Evolutionary conservation across 2,113 vertebrate species (phyloP), one percentile per base, ranked within the genome.

Genomic region (Trogon surrucura): DNA sequence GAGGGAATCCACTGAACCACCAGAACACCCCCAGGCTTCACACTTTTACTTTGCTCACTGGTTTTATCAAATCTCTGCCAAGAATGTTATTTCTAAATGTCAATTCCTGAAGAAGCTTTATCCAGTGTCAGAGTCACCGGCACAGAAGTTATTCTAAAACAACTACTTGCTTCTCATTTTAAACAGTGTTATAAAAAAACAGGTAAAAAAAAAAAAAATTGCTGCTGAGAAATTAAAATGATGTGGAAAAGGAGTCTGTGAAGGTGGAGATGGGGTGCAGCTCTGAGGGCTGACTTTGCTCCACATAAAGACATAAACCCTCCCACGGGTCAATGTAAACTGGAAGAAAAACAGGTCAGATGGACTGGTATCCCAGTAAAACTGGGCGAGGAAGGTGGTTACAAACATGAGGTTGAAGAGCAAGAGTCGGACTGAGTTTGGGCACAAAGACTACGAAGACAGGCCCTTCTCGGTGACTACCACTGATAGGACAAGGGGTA

Each of bases 1-100:
- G 64, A 44, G 73, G 82, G 70, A 91, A 62, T 70, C 58, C 69
- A 88, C 16, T 64, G 90, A 96, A 78, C 91, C 94, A 85, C 6
- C 78, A 27, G 89, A 86, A 79, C 80, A 89, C 71, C 19, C 36
- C 29, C 2, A 4, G 78, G 80, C 70, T 96, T 90, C 87, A 64
- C 67, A 74, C 34, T 91, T 75, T n/a, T 72, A 27, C 79, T 71
- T 96, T 69, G 74, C 80, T 80, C 8, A 3, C 77, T 93, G 50
- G 66, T 75, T 47, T 86, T 50, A 48, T 82, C 87, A 79, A 54
- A 34, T 30, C 48, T 47, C 47, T 61, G 82, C 66, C 93, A 74
- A 69, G 26, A 65, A 61, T 2, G 7, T 56, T 67, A 62, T 82
- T 89, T 91, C 80, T 69, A 92, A 92, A 88, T 36, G 71, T 75